Conservation (phyloP, 2,797 vertebrate genomes). For the Psittacula echo region DNA sequence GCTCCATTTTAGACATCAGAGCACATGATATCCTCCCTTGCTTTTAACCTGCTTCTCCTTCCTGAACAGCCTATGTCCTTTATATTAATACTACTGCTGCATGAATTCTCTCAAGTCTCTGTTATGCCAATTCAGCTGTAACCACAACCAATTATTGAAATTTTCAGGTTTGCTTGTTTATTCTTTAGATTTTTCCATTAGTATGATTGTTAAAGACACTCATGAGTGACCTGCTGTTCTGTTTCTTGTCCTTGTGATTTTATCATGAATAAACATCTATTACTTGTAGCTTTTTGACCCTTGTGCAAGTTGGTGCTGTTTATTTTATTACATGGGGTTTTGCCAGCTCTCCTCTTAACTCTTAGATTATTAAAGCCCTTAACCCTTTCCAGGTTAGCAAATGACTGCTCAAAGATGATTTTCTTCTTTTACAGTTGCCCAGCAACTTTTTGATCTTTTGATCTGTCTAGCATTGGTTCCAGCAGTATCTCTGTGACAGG, state of each 20-base stretch:
- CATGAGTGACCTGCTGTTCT: background rate
- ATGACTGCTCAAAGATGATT: background rate
- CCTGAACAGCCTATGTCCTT: background rate
- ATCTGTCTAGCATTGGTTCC: background rate
- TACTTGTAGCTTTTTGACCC: background rate
- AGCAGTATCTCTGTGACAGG: background rate
- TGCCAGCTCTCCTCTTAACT: background rate
- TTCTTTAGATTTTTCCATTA: background rate
- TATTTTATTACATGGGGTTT: background rate
- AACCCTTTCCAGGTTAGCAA: background rate
- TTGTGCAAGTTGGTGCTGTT: background rate
- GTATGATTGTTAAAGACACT: background rate
- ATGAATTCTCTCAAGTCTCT: background rate
- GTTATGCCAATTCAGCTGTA: background rate
- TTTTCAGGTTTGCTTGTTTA: background rate
- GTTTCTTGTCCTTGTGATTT: background rate
- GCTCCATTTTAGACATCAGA: background rate
- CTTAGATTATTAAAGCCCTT: background rate
- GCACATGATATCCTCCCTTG: background rate
- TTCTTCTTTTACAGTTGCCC: background rate
- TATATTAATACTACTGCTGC: background rate
- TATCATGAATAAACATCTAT: background rate
- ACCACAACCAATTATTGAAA: background rate
- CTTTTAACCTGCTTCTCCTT: background rate
- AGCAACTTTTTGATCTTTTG: background rate